Percentiles rank a stretch among this genome's conserved stretches.
Evolutionary conservation across 2,797 vertebrate genomes (phyloP).

Genomic region (Myotis pilosus): DNA sequence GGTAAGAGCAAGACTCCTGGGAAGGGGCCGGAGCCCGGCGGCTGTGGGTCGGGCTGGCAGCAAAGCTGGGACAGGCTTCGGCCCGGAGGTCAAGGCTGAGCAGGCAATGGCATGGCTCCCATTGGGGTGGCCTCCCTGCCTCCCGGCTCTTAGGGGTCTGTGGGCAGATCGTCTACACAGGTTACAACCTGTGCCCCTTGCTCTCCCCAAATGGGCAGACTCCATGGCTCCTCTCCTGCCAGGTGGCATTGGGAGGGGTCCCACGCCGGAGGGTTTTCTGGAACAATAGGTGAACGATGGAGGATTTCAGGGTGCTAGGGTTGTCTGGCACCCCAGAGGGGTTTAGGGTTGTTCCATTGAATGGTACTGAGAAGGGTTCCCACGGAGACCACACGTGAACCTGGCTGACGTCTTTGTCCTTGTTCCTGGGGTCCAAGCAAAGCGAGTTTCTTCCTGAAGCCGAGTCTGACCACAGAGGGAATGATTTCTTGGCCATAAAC

Average conservation of each 20-base stretch:
- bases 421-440: accelerated
- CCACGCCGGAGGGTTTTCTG: neutral
- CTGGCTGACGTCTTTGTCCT: accelerated
- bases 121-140: accelerated
- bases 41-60: accelerated
- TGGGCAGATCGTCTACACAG: accelerated
- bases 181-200: neutral
- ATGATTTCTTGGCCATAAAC: neutral
- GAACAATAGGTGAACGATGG: accelerated
- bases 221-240: neutral
- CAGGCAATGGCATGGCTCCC: accelerated
- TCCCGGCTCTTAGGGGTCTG: neutral
- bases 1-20: neutral
- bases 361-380: accelerated
- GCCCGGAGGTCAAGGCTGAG: accelerated
- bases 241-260: neutral
- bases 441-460: accelerated
- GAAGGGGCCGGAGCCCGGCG: accelerated
- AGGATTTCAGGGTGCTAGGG: neutral
- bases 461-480: neutral
- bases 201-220: neutral
- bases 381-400: accelerated
- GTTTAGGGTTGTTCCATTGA: accelerated
- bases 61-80: neutral
- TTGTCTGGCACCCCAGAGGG: accelerated